phyloP scores from a whole-genome alignment of 2,888 invertebrate species.

The Drosophila demipolita region DNA sequence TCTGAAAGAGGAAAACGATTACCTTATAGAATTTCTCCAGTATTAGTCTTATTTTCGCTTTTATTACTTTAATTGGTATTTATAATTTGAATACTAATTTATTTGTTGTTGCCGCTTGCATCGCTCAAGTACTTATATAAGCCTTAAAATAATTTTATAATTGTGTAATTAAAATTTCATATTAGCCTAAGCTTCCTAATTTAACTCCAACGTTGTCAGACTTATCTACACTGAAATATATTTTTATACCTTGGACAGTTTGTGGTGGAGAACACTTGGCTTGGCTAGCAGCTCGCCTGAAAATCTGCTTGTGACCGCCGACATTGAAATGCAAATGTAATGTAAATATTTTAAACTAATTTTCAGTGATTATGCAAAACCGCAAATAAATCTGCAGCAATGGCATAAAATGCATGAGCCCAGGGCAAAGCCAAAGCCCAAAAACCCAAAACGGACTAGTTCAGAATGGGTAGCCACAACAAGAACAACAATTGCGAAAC shows the following conservation, averaged over 20 bases:
- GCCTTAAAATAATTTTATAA: not conserved
- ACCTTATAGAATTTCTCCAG: not conserved
- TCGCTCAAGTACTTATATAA: not conserved
- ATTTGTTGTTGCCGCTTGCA: not conserved
- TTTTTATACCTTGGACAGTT: conserved; percentile 4
- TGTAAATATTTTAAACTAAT: conserved; percentile 79
- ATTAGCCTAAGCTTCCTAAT: not conserved
- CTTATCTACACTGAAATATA: not conserved
- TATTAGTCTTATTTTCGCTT: not conserved
- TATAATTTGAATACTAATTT: too few relatives aligned
- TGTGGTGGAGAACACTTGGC: conserved; percentile 11
- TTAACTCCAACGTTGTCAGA: not conserved
- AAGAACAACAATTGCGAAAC: conserved; percentile 4
- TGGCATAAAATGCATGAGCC: conserved; percentile 60
- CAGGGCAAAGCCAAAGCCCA: conserved; percentile 35
- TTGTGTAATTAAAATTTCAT: not conserved
- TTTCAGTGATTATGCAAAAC: conserved; percentile 80
- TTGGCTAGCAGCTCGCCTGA: not conserved
- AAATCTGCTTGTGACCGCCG: conserved; percentile 49
- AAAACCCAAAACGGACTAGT: conserved; percentile 26
- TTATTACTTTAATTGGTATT: not conserved
- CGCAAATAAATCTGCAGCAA: conserved; percentile 80
- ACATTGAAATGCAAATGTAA: conserved; percentile 77
- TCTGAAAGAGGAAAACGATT: not conserved
- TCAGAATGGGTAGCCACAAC: conserved; percentile 7